Conservation (phyloP, 1,140 invertebrate genomes). For the Apis cerana region DNA sequence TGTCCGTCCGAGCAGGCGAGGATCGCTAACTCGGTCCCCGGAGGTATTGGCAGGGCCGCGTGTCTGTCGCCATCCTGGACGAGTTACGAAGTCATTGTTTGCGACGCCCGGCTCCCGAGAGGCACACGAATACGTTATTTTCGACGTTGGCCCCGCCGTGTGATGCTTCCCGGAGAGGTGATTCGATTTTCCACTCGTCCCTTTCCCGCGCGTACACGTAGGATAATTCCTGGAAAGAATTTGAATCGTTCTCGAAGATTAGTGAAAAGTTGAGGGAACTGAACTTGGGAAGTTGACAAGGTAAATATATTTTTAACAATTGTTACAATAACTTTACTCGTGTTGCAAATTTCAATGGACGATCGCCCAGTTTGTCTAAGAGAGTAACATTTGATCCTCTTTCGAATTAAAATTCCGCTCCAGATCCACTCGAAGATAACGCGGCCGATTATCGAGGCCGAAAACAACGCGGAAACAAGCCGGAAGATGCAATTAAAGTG, state of each 20-base stretch:
- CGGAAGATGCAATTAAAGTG: constrained; percentile 20
- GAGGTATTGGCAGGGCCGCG: constrained; percentile 56
- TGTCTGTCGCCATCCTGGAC: constrained; percentile 46
- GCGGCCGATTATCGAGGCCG: neutral
- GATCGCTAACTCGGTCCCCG: constrained; percentile 61
- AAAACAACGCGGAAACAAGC: constrained; percentile 15
- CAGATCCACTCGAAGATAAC: neutral
- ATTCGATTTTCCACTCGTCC: constrained; percentile 34
- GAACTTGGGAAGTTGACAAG: too few species aligned
- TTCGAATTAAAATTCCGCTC: neutral
- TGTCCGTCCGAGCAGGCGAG: constrained; percentile 53
- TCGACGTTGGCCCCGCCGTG: constrained; percentile 31
- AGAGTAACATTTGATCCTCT: neutral
- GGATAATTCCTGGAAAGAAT: too few species aligned
- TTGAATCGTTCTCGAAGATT: too few species aligned
- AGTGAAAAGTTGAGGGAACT: too few species aligned
- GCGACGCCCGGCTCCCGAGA: constrained; percentile 55
- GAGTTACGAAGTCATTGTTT: constrained; percentile 68
- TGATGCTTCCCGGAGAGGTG: neutral
- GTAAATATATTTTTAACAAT: too few species aligned
- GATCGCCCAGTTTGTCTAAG: too few species aligned
- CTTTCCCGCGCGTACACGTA: neutral
- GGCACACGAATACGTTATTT: constrained; percentile 57
- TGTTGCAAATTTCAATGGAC: too few species aligned
- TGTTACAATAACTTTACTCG: too few species aligned